Evolutionary conservation across 2,888 invertebrate species (phyloP).

Genomic region (Eupsilia transversa): DNA sequence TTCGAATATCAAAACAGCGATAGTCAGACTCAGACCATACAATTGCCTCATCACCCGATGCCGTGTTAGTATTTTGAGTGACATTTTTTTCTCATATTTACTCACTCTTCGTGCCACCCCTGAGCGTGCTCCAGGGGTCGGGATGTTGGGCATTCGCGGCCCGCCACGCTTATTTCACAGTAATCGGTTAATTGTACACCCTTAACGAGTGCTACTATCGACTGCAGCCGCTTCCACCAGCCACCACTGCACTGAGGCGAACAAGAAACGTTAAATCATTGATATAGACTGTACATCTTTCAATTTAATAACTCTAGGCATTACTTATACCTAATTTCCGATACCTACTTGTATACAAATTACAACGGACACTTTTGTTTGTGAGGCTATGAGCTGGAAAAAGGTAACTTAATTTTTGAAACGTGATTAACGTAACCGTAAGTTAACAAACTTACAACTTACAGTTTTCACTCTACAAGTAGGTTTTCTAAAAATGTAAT

Average conservation of each 20-base stretch:
- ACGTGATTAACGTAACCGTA: not conserved
- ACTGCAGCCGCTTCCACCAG: slow-evolving; percentile 24
- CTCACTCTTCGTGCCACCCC: slow-evolving; percentile 36
- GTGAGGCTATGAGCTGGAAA: not conserved
- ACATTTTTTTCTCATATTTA: not conserved
- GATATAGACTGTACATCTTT: slow-evolving; percentile 1
- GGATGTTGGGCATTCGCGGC: slow-evolving; percentile 79
- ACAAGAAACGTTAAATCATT: not conserved
- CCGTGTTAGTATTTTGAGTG: not conserved
- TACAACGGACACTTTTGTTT: not conserved
- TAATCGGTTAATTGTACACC: slow-evolving; percentile 86
- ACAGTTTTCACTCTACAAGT: not conserved
- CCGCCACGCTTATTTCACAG: slow-evolving; percentile 82
- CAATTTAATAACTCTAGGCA: not conserved
- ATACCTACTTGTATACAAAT: not conserved
- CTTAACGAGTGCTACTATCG: slow-evolving; percentile 75
- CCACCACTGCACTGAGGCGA: not conserved
- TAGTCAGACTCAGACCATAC: not conserved
- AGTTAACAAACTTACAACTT: too few relatives aligned
- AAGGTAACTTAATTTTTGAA: not conserved
- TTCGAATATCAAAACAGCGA: not conserved
- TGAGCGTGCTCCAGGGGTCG: slow-evolving; percentile 70
- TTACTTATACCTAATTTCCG: not conserved
- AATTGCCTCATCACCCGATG: not conserved
- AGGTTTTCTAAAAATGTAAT: not conserved